phyloP scores from a whole-genome alignment of 2,888 invertebrate species.

The Noctua janthina region DNA sequence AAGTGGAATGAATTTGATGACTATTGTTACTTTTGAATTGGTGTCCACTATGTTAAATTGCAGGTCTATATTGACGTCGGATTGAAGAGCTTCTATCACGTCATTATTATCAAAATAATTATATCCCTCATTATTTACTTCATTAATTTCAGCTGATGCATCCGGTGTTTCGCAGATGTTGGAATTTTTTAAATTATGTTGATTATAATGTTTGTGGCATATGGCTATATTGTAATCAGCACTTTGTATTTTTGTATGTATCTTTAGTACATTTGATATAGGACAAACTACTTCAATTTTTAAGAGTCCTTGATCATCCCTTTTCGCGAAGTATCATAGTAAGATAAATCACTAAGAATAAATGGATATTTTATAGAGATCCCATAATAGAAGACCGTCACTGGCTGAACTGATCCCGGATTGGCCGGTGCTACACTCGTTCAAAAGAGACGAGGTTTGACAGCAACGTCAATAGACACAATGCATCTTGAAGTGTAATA shows the following conservation, averaged over 20 bases:
- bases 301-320: conserved; percentile 19
- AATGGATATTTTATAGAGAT: conserved; percentile 89
- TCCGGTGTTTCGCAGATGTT: conserved; percentile 87
- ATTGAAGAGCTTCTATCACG: conserved; percentile 89
- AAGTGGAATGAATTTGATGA: conserved; percentile 89
- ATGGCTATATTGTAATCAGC: conserved; percentile 63
- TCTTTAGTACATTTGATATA: conserved; percentile 40
- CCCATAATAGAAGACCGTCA: conserved; percentile 94
- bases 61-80: conserved; percentile 87
- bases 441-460: conserved; percentile 96
- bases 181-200: conserved; percentile 78
- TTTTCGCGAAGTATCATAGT: conserved; percentile 21
- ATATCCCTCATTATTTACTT: conserved; percentile 78
- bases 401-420: conserved; percentile 98
- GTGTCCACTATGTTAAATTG: conserved; percentile 83
- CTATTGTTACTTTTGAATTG: conserved; percentile 79
- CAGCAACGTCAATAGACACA: conserved; percentile 83
- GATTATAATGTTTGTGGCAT: conserved; percentile 55
- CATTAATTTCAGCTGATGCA: conserved; percentile 88
- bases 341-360: conserved; percentile 76
- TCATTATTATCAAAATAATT: conserved; percentile 81
- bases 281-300: conserved; percentile 11
- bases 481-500: conserved; percentile 85
- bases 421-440: conserved; percentile 97
- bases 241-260: conserved; percentile 36